Conservation (phyloP, 2,888 invertebrate genomes). For the Drosophila hawaiiensis region DNA sequence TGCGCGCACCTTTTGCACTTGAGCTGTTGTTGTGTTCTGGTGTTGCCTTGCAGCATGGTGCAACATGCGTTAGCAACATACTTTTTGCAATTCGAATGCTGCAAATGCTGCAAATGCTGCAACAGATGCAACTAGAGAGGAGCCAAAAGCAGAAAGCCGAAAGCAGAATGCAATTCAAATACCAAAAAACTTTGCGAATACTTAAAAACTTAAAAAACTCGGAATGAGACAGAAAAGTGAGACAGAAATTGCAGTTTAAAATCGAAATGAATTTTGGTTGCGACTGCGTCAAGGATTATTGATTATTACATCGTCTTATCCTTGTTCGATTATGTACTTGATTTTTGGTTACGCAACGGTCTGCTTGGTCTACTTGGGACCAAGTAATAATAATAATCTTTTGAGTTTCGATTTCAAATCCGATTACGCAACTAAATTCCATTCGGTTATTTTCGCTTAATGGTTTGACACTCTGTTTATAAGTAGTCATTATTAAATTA, state of each 20-base stretch:
- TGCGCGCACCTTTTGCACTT: conserved; percentile 75
- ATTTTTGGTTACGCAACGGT: background rate
- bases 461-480: background rate
- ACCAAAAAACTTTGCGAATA: background rate
- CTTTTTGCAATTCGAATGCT: conserved; percentile 48
- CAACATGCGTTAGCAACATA: conserved; percentile 73
- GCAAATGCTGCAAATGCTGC: conserved; percentile 37
- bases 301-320: background rate
- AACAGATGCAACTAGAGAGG: conserved; percentile 34
- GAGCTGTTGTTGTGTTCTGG: conserved; percentile 50
- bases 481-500: background rate
- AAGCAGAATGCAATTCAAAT: background rate
- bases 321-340: background rate
- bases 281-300: background rate
- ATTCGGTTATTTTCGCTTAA: background rate
- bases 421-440: background rate
- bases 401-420: background rate
- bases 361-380: too few relatives aligned
- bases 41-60: conserved; percentile 56
- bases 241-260: background rate
- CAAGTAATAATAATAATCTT: background rate
- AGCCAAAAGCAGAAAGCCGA: background rate
- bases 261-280: background rate
- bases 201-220: background rate
- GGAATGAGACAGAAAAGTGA: background rate